Base-by-base conservation (phyloP, 2,888 invertebrate genomes). In the Melanophora roralis region DNA sequence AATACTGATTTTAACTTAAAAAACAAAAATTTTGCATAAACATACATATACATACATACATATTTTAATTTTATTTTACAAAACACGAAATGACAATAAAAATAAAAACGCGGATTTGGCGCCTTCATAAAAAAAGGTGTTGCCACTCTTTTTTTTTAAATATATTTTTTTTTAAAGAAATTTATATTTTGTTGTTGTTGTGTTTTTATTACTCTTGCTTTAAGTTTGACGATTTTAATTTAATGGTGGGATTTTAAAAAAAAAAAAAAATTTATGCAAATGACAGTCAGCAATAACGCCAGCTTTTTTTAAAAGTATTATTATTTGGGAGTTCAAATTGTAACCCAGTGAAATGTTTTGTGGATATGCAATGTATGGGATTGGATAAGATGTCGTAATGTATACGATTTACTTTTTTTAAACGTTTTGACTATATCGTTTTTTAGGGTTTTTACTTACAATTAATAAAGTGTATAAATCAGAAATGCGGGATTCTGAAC, bases 121-220 rank as follows among this genome's bases (percentile, higher is more conserved):
- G 65, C 74, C 74, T 67, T 23, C 23, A 55, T 36, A n/a, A 62
- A n/a, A n/a, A 72, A 32, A 57, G 55, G 21, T 57, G 47, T 74
- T 74, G 57, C 57, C 49, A 65, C 64, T 55, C n/a, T 53, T 23
- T 8, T 21, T 27, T 16, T 64, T 38, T n/a, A n/a, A n/a, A n/a
- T n/a, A n/a, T n/a, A n/a, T n/a, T 32, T 57, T 45, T 49, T 65
- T 74, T 19, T 19, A 19, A 47, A 62, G 34, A 47, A 34, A 47
- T 49, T 19, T 27, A 16, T 32, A 43, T 59, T 34, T 12, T 9
- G 11, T 23, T 32, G 7, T 38, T 27, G 14, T 14, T 69, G 23
- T 51, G n/a, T 38, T 12, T 3, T 60, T 14, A 0, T 27, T 27
- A 4, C 16, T 7, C n/a, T 53, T 49, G 1, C 8, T 64, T 27